Evolutionary conservation across 2,888 invertebrate genomes (phyloP), one percentile per base, ranked within the genome.

Genomic region (Morinoia aosen): DNA sequence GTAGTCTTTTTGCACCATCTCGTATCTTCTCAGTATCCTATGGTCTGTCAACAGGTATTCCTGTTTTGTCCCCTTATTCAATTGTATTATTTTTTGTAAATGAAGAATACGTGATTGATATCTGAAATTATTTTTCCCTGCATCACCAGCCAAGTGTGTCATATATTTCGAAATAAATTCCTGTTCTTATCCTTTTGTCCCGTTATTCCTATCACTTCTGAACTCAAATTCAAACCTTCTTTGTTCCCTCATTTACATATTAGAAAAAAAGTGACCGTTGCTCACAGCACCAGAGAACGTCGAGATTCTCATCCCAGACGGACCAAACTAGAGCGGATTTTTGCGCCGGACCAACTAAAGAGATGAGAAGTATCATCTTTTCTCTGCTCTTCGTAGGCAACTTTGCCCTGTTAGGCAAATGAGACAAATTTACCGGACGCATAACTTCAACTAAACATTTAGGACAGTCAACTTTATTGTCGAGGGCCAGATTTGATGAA

Each of bases 341-440:
- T 76, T 33, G 76, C 2, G 33, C 25, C 19, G 10, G 16, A 14
- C 33, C 33, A 25, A 76, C 76, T 76, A 76, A 76, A 48, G 33
- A 48, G n/a, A 93, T 14, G 12, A 11, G n/a, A 58, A 93, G 7
- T 33, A 58, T n/a, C 58, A 39, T 33, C 12, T 14, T 76, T 76
- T 76, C 8, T 76, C 25, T 19, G 25, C 76, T 76, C 33, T 76
- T 76, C 25, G 25, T 25, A 7, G 25, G 33, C 8, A 76, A 76
- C 76, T 76, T 76, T 76, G 76, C 25, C 76, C 76, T 76, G 76
- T 76, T 76, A 76, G 76, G 76, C 76, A 76, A 76, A 76, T 76
- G 76, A 76, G 76, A 76, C 76, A 76, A 76, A 76, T 76, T 76
- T 76, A 76, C 76, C 19, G 8, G 76, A 76, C 33, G 76, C 76